Evolutionary conservation across 2,888 invertebrate species (phyloP).

Genomic region (Helleia helle): DNA sequence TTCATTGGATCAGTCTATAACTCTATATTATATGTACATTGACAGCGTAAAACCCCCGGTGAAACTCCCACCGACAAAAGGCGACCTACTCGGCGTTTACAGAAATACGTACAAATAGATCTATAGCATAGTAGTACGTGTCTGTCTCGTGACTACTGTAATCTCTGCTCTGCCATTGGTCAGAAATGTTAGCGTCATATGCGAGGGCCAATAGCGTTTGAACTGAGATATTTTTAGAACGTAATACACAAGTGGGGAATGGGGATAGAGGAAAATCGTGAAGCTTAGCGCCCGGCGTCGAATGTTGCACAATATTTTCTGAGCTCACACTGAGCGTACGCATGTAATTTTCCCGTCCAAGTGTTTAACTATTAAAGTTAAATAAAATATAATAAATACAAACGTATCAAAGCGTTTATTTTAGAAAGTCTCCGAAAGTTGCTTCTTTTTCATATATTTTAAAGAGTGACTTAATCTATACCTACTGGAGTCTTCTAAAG

Average conservation of each 20-base stretch:
- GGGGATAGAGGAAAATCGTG: conserved; percentile 61
- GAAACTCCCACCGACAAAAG: conserved; percentile 15
- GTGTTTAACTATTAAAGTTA: conserved; percentile 34
- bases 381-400: conserved; percentile 22
- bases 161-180: conserved; percentile 38
- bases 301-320: conserved; percentile 64
- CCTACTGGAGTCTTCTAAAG: conserved; percentile 19
- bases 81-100: conserved; percentile 18
- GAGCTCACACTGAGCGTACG: conserved; percentile 40
- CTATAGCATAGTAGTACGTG: conserved; percentile 26
- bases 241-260: conserved; percentile 48
- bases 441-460: conserved; percentile 27
- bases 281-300: conserved; percentile 26
- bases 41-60: conserved; percentile 27
- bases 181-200: conserved; percentile 48
- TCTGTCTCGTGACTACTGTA: conserved; percentile 52
- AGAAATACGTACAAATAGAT: conserved; percentile 21
- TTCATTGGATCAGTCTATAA: too few species aligned
- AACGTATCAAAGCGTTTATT: conserved; percentile 12
- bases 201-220: conserved; percentile 37
- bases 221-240: conserved; percentile 57
- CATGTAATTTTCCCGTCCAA: conserved; percentile 15
- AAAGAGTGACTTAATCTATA: conserved; percentile 25
- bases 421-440: conserved; percentile 15
- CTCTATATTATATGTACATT: too few species aligned